Conservation (phyloP, 1,140 invertebrate species). For the Pissodes strobi region DNA sequence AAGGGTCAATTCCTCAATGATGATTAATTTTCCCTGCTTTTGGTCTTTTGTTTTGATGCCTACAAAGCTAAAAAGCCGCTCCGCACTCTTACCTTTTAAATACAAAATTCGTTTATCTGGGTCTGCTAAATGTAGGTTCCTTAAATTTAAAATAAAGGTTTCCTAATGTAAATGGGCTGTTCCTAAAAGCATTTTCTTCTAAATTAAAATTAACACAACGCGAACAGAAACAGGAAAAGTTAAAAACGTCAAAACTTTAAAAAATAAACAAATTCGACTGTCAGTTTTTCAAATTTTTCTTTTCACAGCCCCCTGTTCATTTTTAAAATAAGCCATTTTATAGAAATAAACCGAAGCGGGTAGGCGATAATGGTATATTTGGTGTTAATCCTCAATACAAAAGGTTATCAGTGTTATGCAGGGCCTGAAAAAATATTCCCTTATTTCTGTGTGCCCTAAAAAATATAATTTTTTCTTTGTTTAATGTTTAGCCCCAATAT, state of each 20-base stretch:
- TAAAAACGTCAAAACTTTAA: constrained; percentile 31
- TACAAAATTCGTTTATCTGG: constrained; percentile 3
- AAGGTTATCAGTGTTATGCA: too few relatives aligned
- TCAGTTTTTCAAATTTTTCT: constrained; percentile 7
- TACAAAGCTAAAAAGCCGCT: background rate
- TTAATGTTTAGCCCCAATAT: background rate
- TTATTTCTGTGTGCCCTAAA: too few relatives aligned
- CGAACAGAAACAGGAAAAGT: constrained; percentile 28
- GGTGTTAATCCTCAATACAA: too few relatives aligned
- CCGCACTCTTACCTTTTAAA: constrained; percentile 11
- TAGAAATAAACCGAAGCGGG: too few relatives aligned
- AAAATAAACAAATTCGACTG: constrained; percentile 37
- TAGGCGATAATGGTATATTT: too few relatives aligned
- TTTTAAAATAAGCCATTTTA: too few relatives aligned
- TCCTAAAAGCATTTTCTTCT: constrained; percentile 26
- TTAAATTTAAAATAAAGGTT: constrained; percentile 25
- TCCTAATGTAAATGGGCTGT: constrained; percentile 21
- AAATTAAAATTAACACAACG: constrained; percentile 29
- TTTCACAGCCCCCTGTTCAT: constrained; percentile 6
- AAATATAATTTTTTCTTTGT: too few relatives aligned
- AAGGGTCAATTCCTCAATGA: constrained; percentile 8
- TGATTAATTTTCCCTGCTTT: constrained; percentile 2
- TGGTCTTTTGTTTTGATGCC: constrained; percentile 2
- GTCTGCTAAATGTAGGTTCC: constrained; percentile 11
- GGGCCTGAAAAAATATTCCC: too few relatives aligned